phyloP scores from a whole-genome alignment of 2,113 vertebrate species.

The Vicugna pacos region DNA sequence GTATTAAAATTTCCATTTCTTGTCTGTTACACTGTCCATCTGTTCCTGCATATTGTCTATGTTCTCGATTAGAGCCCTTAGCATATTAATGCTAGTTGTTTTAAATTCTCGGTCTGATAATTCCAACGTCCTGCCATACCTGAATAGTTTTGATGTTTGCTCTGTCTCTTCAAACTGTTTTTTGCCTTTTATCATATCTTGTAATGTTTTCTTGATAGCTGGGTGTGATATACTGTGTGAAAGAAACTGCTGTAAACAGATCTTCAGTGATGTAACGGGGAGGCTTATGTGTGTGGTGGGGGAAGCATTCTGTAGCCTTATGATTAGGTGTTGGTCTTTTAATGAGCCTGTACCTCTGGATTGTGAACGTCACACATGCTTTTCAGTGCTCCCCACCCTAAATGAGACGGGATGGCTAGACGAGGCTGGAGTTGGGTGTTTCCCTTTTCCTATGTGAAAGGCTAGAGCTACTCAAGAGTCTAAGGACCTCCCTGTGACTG shows the following conservation, averaged over 20 bases:
- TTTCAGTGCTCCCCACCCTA: not conserved
- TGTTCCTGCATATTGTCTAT: not conserved
- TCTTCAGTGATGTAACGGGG: not conserved
- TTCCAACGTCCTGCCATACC: not conserved
- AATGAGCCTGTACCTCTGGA: not conserved
- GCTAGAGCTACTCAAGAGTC: not conserved
- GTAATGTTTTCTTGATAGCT: not conserved
- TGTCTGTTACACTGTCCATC: not conserved
- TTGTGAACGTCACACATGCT: not conserved
- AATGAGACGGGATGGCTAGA: not conserved
- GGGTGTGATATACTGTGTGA: not conserved
- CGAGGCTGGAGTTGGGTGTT: not conserved
- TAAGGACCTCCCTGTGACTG: not conserved
- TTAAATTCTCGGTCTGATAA: not conserved
- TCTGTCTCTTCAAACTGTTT: not conserved
- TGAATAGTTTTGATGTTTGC: not conserved
- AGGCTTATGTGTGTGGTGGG: not conserved
- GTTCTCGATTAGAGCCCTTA: not conserved
- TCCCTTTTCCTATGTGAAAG: not conserved
- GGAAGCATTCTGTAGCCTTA: not conserved
- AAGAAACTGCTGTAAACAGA: not conserved
- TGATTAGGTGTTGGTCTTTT: not conserved
- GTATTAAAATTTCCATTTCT: not conserved
- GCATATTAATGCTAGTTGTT: not conserved
- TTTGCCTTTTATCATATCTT: not conserved